phyloP scores from a whole-genome alignment of 2,113 vertebrate genomes.

The Castor canadensis region DNA sequence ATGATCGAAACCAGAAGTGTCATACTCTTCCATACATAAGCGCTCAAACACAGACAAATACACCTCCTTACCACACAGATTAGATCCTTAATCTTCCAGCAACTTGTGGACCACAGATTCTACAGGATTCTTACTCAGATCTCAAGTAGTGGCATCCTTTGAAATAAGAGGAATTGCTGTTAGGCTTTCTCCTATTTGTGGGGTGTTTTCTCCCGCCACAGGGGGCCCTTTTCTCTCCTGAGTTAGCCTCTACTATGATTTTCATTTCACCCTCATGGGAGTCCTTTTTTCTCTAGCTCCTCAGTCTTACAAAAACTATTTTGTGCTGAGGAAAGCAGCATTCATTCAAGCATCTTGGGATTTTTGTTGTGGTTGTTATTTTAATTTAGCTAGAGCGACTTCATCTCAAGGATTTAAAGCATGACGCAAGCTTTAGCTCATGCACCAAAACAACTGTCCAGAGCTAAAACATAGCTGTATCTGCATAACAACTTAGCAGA shows the following conservation, averaged over 20 bases:
- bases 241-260: neutral
- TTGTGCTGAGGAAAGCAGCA: neutral
- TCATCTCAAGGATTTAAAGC: conserved; percentile 52
- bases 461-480: conserved; percentile 46
- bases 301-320: neutral
- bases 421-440: neutral
- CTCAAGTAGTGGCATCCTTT: neutral
- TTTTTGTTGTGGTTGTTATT: neutral
- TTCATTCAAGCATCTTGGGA: conserved; percentile 18
- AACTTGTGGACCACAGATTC: neutral
- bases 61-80: neutral
- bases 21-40: neutral
- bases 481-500: conserved; percentile 68
- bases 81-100: neutral
- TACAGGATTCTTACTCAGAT: neutral
- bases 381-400: conserved; percentile 20
- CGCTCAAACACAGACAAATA: neutral
- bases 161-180: neutral
- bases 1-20: neutral
- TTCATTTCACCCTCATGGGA: neutral
- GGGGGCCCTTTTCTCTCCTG: too few species aligned
- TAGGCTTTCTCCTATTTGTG: neutral
- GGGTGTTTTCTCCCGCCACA: neutral
- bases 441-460: conserved; percentile 56
- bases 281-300: neutral